These are phyloP conservation scores for Manis crassicaudata DNA, from an alignment of 2,797 vertebrate genomes.

Conservation along the genomic window DNA sequence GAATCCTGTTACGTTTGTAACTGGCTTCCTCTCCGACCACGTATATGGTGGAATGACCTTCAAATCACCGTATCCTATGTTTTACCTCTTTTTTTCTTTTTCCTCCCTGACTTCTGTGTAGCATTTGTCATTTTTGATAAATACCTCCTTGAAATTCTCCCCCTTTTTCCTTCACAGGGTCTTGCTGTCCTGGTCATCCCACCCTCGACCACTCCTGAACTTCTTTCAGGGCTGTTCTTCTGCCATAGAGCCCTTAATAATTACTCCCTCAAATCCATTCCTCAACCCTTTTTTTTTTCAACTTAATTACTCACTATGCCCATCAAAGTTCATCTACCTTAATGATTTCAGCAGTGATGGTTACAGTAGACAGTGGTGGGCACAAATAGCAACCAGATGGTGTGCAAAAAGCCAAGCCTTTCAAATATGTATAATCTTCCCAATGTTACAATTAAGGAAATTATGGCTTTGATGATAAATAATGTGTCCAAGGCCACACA, in stretches of 20 bases:
- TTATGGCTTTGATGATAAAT: slow-evolving; percentile 71
- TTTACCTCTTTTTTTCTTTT: not conserved
- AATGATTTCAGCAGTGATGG: slow-evolving; percentile 61
- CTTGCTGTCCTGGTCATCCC: not conserved
- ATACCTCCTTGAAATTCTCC: not conserved
- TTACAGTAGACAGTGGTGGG: slow-evolving; percentile 60
- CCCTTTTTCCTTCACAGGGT: not conserved
- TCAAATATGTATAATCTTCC: slow-evolving; percentile 76
- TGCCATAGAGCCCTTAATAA: not conserved
- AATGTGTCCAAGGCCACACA: slow-evolving; percentile 74
- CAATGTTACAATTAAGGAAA: slow-evolving; percentile 75
- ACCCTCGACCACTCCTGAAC: not conserved
- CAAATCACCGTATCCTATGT: not conserved
- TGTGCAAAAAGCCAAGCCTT: slow-evolving; percentile 60
- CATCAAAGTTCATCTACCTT: slow-evolving; percentile 71
- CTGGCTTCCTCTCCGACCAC: not conserved
- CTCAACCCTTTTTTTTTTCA: slow-evolving; percentile 27
- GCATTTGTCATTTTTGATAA: not conserved
- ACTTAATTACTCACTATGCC: slow-evolving; percentile 52
- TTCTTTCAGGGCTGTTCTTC: not conserved
- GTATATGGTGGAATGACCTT: not conserved
- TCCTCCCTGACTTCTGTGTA: not conserved
- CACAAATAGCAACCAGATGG: slow-evolving; percentile 78
- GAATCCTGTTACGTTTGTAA: not conserved
- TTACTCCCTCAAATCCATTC: slow-evolving; percentile 10